phyloP scores from a whole-genome alignment of 2,888 invertebrate species.

The Campopleginae sp. region DNA sequence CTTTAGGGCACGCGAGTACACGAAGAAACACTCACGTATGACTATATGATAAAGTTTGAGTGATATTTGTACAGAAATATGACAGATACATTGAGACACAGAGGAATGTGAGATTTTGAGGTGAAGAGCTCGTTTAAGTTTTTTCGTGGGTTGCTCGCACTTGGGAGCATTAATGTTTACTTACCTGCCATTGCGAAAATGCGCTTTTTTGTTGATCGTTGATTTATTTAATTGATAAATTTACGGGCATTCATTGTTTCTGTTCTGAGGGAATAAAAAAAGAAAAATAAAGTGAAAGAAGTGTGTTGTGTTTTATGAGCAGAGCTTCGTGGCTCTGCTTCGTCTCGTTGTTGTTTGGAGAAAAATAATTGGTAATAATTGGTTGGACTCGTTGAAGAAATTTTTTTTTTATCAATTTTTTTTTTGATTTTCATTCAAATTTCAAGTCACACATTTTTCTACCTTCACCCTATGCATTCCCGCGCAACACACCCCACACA shows the following conservation, averaged over 20 bases:
- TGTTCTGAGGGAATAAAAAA: slow-evolving; percentile 32
- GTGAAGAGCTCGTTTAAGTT: slow-evolving; percentile 33
- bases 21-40: slow-evolving; percentile 63
- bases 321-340: slow-evolving; percentile 39
- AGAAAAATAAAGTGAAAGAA: slow-evolving; percentile 19
- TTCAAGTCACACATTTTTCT: slow-evolving; percentile 16
- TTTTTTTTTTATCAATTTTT: too few species aligned
- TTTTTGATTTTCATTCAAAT: slow-evolving; percentile 4
- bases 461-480: slow-evolving; percentile 28
- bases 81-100: not conserved
- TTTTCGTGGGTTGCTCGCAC: slow-evolving; percentile 57
- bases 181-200: slow-evolving; percentile 74
- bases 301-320: slow-evolving; percentile 64
- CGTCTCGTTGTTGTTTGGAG: slow-evolving; percentile 70
- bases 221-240: slow-evolving; percentile 69
- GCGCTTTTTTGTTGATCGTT: slow-evolving; percentile 75
- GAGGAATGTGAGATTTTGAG: not conserved
- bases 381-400: slow-evolving; percentile 38
- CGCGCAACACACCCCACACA: slow-evolving; percentile 26
- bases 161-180: slow-evolving; percentile 73
- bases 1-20: slow-evolving; percentile 65
- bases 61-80: slow-evolving; percentile 31
- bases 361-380: slow-evolving; percentile 35
- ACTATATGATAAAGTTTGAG: slow-evolving; percentile 37
- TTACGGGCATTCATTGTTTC: slow-evolving; percentile 68